phyloP scores from a whole-genome alignment of 2,113 vertebrate species.

The Setophaga coronata region DNA sequence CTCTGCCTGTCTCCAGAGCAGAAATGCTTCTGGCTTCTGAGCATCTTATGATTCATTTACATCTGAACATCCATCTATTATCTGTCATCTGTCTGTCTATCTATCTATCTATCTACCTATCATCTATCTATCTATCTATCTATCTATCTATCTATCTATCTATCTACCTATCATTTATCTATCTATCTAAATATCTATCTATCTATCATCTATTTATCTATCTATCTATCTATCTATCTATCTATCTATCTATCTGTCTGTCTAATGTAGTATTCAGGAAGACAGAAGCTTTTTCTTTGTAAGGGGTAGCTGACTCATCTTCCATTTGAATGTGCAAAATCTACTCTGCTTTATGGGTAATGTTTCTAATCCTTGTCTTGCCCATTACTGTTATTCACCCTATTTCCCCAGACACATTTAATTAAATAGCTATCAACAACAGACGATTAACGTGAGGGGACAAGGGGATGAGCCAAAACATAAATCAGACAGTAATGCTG shows the following conservation, averaged over 20 bases:
- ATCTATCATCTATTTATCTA: not conserved
- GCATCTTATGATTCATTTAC: not conserved
- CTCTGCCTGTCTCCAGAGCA: not conserved
- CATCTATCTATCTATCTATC: not conserved
- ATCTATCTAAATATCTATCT: not conserved
- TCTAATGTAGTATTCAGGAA: not conserved
- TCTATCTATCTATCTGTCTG: not conserved
- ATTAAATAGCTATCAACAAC: constrained; percentile 64
- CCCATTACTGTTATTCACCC: constrained; percentile 21
- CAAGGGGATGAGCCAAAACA: constrained; percentile 58
- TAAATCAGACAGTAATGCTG: constrained; percentile 66
- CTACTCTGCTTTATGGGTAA: not conserved
- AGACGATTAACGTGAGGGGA: constrained; percentile 52
- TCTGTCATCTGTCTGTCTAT: too few species aligned
- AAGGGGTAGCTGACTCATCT: not conserved
- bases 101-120: not conserved
- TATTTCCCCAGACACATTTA: constrained; percentile 59
- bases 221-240: not conserved
- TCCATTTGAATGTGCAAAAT: not conserved
- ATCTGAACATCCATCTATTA: not conserved
- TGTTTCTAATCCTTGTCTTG: constrained; percentile 1
- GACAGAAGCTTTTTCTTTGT: not conserved
- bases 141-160: not conserved
- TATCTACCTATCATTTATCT: not conserved
- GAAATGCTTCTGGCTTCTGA: not conserved